Percentiles rank a stretch among this genome's conserved stretches.
phyloP scores from a whole-genome alignment of 2,797 vertebrate species.

The Odontamblyopus rebecca region DNA sequence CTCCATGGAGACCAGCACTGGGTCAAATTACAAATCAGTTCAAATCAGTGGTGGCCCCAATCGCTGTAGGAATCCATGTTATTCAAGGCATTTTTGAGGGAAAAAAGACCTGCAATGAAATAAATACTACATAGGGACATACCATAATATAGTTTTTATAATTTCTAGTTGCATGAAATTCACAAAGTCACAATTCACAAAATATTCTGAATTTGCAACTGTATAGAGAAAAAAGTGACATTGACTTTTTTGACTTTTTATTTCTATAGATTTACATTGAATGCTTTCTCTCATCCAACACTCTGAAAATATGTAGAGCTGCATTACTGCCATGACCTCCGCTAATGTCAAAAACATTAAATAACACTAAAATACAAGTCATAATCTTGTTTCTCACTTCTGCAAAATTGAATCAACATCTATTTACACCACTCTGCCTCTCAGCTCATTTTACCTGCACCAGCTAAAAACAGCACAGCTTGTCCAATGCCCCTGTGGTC shows the following conservation, averaged over 20 bases:
- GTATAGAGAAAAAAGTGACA: too few relatives aligned
- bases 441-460: constrained; percentile 14
- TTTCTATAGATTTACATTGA: background rate
- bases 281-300: background rate
- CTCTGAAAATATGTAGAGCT: background rate
- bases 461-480: constrained; percentile 56
- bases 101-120: too few relatives aligned
- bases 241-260: too few relatives aligned
- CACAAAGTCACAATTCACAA: too few relatives aligned
- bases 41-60: too few relatives aligned
- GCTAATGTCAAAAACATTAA: background rate
- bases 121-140: too few relatives aligned
- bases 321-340: background rate
- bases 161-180: too few relatives aligned
- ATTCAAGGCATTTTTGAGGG: too few relatives aligned
- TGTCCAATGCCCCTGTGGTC: constrained; percentile 57
- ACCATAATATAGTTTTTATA: too few relatives aligned
- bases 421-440: constrained; percentile 54
- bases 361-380: background rate
- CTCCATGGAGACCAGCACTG: background rate
- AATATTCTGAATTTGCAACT: too few relatives aligned
- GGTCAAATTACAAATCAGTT: too few relatives aligned
- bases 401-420: constrained; percentile 10
- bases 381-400: background rate
- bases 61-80: too few relatives aligned